A percentile compares a stretch with the other conserved stretches of the same genome.
phyloP scores from a whole-genome alignment of 2,113 vertebrate species.

The Monopterus albus region DNA sequence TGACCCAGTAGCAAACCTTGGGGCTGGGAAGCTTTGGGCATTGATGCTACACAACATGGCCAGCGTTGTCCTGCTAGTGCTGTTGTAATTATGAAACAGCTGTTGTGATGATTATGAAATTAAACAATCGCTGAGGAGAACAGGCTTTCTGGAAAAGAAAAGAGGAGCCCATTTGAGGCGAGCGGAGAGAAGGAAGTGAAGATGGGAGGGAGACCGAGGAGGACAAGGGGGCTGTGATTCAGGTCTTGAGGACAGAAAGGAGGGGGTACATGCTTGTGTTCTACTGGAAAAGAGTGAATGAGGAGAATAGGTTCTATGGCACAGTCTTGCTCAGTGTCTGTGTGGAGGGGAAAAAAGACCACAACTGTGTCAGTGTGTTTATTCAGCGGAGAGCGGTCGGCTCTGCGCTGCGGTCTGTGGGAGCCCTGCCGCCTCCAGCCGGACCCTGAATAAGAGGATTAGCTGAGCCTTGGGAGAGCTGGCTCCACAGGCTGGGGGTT shows the following conservation, averaged over 20 bases:
- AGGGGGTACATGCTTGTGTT: slow-evolving; percentile 41
- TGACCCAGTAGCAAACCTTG: too few species aligned
- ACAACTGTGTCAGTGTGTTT: slow-evolving; percentile 73
- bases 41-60: too few species aligned
- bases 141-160: background rate
- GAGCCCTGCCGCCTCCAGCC: slow-evolving; percentile 56
- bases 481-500: slow-evolving; percentile 56
- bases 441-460: slow-evolving; percentile 79
- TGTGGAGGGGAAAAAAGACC: slow-evolving; percentile 55
- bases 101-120: too few species aligned
- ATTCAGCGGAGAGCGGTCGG: slow-evolving; percentile 65
- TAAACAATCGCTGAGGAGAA: too few species aligned
- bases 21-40: too few species aligned
- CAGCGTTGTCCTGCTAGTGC: too few species aligned
- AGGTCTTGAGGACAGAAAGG: slow-evolving; percentile 14
- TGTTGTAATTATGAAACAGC: too few species aligned
- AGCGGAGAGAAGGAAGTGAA: slow-evolving; percentile 37
- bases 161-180: slow-evolving; percentile 12
- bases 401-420: slow-evolving; percentile 60
- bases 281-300: slow-evolving; percentile 65
- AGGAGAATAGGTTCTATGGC: slow-evolving; percentile 52
- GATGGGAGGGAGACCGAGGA: background rate
- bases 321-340: slow-evolving; percentile 61
- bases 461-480: slow-evolving; percentile 67
- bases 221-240: slow-evolving; percentile 15